Evolutionary conservation across 2,888 invertebrate genomes (phyloP).

Genomic region (Drosophila anomelani): DNA sequence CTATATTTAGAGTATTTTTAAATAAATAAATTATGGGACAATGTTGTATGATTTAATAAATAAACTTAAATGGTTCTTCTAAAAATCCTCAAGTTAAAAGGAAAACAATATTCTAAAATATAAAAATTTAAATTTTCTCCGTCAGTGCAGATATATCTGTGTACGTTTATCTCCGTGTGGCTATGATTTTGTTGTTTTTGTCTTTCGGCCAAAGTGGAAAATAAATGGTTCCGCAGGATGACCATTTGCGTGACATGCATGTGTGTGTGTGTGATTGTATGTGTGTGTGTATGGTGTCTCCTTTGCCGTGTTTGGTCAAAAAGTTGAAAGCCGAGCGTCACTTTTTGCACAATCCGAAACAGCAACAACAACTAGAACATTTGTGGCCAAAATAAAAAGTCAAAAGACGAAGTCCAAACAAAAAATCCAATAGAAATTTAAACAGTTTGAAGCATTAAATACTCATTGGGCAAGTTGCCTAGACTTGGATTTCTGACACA

Average conservation of each 20-base stretch:
- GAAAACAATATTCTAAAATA: not conserved
- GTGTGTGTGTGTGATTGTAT: conserved; percentile 13
- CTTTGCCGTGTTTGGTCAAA: conserved; percentile 57
- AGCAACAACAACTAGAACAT: conserved; percentile 39
- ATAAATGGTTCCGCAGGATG: conserved; percentile 81
- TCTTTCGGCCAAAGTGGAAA: conserved; percentile 78
- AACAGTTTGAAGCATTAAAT: conserved; percentile 80
- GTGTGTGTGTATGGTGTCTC: conserved; percentile 26
- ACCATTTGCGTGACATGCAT: conserved; percentile 69
- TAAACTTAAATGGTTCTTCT: not conserved
- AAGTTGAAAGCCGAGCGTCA: conserved; percentile 76
- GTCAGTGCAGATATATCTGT: conserved; percentile 6
- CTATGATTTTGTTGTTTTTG: conserved; percentile 51
- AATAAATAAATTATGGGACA: not conserved
- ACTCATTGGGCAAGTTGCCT: conserved; percentile 62
- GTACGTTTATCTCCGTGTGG: conserved; percentile 12
- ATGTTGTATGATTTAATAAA: not conserved
- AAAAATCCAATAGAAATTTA: conserved; percentile 78
- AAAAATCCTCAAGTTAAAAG: not conserved
- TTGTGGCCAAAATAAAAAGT: conserved; percentile 76
- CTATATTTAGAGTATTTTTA: too few species aligned
- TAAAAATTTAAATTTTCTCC: too few species aligned
- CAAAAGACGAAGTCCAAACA: conserved; percentile 56
- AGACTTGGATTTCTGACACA: conserved; percentile 28
- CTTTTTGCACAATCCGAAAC: conserved; percentile 63